These are phyloP conservation scores for Thermophis baileyi DNA, from an alignment of 2,113 vertebrate genomes.

Conservation along the genomic window DNA sequence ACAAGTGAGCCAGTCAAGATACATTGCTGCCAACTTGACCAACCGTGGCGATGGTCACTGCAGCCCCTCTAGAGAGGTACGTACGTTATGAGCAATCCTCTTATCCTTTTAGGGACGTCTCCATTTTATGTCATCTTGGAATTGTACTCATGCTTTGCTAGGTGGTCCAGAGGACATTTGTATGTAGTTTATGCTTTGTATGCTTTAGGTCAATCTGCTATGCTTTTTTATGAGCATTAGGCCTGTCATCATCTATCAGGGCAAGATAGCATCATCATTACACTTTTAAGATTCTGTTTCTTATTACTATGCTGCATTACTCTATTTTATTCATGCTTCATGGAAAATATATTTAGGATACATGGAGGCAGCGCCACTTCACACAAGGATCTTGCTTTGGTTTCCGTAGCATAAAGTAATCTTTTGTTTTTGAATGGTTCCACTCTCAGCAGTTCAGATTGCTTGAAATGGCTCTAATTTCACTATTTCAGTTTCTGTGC, in stretches of 20 bases:
- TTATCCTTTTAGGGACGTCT: neutral
- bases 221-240: neutral
- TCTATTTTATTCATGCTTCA: neutral
- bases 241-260: neutral
- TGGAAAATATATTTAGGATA: neutral
- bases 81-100: neutral
- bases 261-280: neutral
- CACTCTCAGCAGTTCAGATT: neutral
- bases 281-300: neutral
- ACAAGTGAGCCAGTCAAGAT: neutral
- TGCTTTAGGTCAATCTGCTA: neutral
- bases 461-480: neutral
- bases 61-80: constrained; percentile 19
- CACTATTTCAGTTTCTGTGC: neutral
- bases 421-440: neutral
- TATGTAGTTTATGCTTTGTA: neutral
- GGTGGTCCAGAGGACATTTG: neutral
- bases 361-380: neutral
- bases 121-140: neutral
- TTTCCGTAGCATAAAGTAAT: neutral
- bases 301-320: neutral
- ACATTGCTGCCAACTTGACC: neutral
- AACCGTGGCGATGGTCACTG: neutral
- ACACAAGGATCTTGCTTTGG: neutral
- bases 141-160: neutral